phyloP scores from a whole-genome alignment of 64 coral and sea anemone genomes.

The Orbicella faveolata region DNA sequence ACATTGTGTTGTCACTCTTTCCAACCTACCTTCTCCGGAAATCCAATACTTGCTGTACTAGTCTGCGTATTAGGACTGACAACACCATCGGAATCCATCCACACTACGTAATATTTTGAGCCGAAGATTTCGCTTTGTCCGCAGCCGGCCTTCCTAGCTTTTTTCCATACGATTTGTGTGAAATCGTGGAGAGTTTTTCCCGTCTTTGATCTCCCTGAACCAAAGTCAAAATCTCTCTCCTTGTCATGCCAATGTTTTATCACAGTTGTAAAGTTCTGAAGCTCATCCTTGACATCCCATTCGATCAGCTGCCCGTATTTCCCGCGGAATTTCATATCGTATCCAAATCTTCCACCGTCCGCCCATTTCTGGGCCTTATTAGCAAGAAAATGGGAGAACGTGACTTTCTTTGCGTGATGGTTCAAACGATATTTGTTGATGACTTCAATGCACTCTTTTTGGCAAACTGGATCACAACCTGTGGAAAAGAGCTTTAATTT shows the following conservation, averaged over 20 bases:
- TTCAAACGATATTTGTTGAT: constrained; percentile 83
- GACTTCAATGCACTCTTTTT: constrained; percentile 78
- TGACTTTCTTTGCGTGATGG: constrained; percentile 57
- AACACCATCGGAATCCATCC: constrained; percentile 92
- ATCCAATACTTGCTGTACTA: constrained; percentile 60
- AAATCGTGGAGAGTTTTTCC: constrained; percentile 89
- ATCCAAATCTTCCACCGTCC: constrained; percentile 81
- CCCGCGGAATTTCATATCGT: constrained; percentile 78
- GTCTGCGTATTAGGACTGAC: constrained; percentile 33
- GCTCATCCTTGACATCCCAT: constrained; percentile 80
- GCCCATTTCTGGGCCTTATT: constrained; percentile 82
- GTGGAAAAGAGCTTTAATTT: background rate
- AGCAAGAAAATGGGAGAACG: constrained; percentile 68
- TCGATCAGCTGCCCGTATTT: constrained; percentile 92
- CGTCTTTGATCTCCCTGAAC: constrained; percentile 45
- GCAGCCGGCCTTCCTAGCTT: constrained; percentile 73
- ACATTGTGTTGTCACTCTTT: too few relatives aligned
- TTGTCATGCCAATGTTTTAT: constrained; percentile 94
- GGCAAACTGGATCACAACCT: constrained; percentile 71
- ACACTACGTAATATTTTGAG: constrained; percentile 84
- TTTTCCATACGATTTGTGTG: constrained; percentile 92
- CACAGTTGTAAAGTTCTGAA: constrained; percentile 66
- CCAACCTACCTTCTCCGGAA: constrained; percentile 53
- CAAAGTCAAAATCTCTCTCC: constrained; percentile 79
- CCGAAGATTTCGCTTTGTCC: constrained; percentile 74